phyloP scores from a whole-genome alignment of 2,797 vertebrate species.

The Cuniculus paca region DNA sequence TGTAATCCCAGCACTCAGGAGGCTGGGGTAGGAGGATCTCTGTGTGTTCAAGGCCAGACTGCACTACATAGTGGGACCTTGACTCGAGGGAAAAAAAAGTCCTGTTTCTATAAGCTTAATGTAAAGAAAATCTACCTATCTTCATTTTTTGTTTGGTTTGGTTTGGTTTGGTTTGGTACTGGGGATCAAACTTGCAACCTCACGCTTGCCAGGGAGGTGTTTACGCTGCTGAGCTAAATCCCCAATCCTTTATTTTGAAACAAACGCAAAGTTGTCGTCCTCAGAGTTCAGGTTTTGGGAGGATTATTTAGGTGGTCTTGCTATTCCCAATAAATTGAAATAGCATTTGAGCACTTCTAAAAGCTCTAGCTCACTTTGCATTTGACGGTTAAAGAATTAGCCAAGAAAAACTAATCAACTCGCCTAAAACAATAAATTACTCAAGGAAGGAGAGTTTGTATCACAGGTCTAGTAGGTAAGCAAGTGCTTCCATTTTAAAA shows the following conservation, averaged over 20 bases:
- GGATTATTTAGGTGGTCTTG: neutral
- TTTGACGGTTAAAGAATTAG: slow-evolving; percentile 37
- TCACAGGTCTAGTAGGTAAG: neutral
- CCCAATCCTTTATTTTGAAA: too few relatives aligned
- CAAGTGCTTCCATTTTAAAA: slow-evolving; percentile 40
- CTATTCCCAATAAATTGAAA: neutral
- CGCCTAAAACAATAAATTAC: slow-evolving; percentile 8
- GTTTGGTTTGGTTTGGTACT: too few relatives aligned
- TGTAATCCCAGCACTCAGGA: too few relatives aligned
- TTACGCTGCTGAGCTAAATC: too few relatives aligned
- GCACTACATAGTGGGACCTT: too few relatives aligned
- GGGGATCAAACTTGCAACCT: too few relatives aligned
- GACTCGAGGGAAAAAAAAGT: neutral
- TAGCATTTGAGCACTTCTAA: neutral
- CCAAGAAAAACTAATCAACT: slow-evolving; percentile 41
- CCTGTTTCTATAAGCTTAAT: slow-evolving; percentile 35
- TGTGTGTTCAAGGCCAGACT: too few relatives aligned
- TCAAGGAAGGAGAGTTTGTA: slow-evolving; percentile 26
- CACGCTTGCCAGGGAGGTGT: too few relatives aligned
- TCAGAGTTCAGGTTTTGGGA: neutral
- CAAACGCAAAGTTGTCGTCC: slow-evolving; percentile 17
- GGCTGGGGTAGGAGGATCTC: too few relatives aligned
- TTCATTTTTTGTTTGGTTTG: too few relatives aligned
- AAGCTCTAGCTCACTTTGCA: neutral
- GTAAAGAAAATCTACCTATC: neutral